phyloP scores from a whole-genome alignment of 2,113 vertebrate species.

The Danionella cerebrum region DNA sequence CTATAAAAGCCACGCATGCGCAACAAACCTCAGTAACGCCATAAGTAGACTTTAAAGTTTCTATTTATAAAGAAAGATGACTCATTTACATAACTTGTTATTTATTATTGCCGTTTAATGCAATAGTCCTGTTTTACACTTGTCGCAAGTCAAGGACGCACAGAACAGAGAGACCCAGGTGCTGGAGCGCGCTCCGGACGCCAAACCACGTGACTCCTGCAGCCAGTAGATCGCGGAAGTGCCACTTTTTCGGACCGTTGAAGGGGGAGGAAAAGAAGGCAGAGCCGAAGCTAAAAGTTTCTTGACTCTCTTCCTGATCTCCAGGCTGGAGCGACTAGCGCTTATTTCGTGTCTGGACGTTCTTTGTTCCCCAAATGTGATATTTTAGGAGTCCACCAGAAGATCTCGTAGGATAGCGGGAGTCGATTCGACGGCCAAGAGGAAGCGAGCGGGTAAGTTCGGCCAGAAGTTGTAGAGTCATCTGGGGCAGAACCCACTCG shows the following conservation, averaged over 20 bases:
- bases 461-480: constrained; percentile 16
- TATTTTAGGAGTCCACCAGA: background rate
- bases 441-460: constrained; percentile 35
- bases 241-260: constrained; percentile 23
- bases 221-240: constrained; percentile 40
- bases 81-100: too few species aligned
- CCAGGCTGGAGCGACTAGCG: background rate
- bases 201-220: constrained; percentile 38
- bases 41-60: too few species aligned
- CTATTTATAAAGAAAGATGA: too few species aligned
- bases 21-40: too few species aligned
- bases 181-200: constrained; percentile 30
- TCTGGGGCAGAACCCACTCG: background rate
- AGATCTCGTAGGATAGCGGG: background rate
- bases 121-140: too few species aligned
- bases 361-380: constrained; percentile 1
- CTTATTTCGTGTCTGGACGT: background rate
- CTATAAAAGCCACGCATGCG: too few species aligned
- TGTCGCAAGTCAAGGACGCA: constrained; percentile 26
- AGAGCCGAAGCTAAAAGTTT: constrained; percentile 10
- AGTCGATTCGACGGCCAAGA: background rate
- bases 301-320: background rate
- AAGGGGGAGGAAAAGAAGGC: constrained; percentile 15
- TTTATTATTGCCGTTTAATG: too few species aligned
- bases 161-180: constrained; percentile 27